Conservation (phyloP, 2,888 invertebrate species). For the Drosophila austrosaltans region DNA sequence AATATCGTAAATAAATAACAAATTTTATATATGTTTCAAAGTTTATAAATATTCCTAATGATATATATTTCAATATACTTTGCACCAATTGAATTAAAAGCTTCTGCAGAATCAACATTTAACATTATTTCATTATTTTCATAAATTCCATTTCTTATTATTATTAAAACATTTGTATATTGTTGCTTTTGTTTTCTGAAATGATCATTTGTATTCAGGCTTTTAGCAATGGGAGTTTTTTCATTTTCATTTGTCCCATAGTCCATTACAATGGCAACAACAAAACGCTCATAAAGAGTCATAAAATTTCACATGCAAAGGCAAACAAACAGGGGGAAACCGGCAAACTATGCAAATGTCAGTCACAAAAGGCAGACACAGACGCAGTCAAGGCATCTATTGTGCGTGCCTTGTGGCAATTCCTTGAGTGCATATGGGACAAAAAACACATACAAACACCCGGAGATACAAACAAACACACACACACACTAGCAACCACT, state of each 20-base stretch:
- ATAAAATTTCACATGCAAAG: conserved; percentile 58
- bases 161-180: background rate
- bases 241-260: conserved; percentile 20
- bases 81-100: too few species aligned
- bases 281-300: conserved; percentile 61
- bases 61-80: too few species aligned
- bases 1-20: too few species aligned
- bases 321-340: conserved; percentile 31
- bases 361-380: conserved; percentile 20
- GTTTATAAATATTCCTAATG: too few species aligned
- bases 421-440: conserved; percentile 62
- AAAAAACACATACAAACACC: conserved; percentile 33
- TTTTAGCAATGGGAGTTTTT: background rate
- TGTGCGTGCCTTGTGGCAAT: conserved; percentile 63
- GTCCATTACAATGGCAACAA: conserved; percentile 28
- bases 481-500: background rate
- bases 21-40: too few species aligned
- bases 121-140: background rate
- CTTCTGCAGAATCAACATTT: too few species aligned
- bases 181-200: background rate
- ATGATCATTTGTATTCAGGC: conserved; percentile 4
- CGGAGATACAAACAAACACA: conserved; percentile 19
- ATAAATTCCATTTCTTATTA: background rate
- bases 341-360: conserved; percentile 62
- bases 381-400: conserved; percentile 23